Evolutionary conservation across 2,797 vertebrate genomes (phyloP), one percentile per base, ranked within the genome.

Genomic region (Enteromius radiatus): DNA sequence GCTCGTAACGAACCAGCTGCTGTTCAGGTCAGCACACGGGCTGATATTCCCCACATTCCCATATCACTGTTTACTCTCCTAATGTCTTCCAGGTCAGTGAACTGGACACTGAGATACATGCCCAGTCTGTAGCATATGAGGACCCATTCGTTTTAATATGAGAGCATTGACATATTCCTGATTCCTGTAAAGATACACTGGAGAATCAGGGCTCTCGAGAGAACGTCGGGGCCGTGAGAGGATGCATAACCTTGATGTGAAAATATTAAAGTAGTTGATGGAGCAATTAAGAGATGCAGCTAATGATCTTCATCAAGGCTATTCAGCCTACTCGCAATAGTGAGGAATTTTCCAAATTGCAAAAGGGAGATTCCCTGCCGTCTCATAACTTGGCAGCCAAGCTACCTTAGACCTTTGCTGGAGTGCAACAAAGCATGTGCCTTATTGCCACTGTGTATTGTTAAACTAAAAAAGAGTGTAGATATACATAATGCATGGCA

Each of bases 271-370:
- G 41, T 45, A 77, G 74, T 76, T 38, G 74, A 83, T 70, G 65
- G 54, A 83, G 81, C 81, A 77, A 83, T 83, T 92, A 83, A 92
- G 92, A 93, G 91, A 87, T 90, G 89, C 88, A 80, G 90, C 90
- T 93, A 94, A 93, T 93, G 92, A 90, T 88, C 89, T 91, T 90
- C 88, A 88, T 87, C 88, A 92, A 92, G 88, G 90, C 88, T 90
- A 90, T 92, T 90, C 92, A 88, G 90, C 61, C 38, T 63, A 5
- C 65, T 36, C 3, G 8, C 3, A 21, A 28, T 43, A 76, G 71
- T 31, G 31, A 68, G 36, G 28, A 36, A 45, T 69, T 14, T 61
- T 59, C n/a, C 21, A 54, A 73, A 70, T 26, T 36, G 38, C 38
- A n/a, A 36, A 70, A 83, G 26, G 49, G 64, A 77, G 21, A 77